These are phyloP conservation scores for Silurus asotus DNA, from an alignment of 2,113 vertebrate genomes.

Conservation along the genomic window DNA sequence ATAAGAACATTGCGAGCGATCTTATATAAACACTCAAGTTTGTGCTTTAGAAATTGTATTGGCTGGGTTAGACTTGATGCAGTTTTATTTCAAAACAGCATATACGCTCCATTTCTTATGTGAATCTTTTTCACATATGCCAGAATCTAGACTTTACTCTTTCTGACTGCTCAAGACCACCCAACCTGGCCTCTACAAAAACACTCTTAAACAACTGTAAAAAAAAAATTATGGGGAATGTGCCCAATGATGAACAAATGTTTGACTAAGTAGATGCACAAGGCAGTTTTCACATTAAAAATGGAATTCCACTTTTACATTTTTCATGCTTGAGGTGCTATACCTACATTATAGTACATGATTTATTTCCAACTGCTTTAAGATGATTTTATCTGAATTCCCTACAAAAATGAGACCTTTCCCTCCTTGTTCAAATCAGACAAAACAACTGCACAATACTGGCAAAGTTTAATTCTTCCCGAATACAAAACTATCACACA, in stretches of 20 bases:
- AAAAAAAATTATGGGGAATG: too few relatives aligned
- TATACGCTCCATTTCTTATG: background rate
- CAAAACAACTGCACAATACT: background rate
- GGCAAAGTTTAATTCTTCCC: constrained; percentile 39
- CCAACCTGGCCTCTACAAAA: constrained; percentile 80
- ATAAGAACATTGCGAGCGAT: background rate
- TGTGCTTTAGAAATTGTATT: background rate
- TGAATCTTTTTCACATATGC: background rate
- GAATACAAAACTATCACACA: constrained; percentile 45
- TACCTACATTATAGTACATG: too few relatives aligned
- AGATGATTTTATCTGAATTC: background rate
- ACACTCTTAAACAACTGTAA: constrained; percentile 86
- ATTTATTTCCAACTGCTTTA: background rate
- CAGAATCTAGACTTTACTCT: constrained; percentile 92
- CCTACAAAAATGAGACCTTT: background rate
- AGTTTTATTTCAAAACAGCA: background rate
- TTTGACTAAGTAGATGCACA: too few relatives aligned
- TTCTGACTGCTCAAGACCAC: constrained; percentile 78
- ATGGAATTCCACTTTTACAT: too few relatives aligned
- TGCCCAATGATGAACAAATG: too few relatives aligned
- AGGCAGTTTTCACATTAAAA: too few relatives aligned
- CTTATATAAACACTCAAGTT: background rate
- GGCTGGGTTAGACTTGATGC: background rate
- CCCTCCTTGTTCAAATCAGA: background rate
- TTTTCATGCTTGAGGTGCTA: too few relatives aligned